These are phyloP conservation scores for Nudaria mundana DNA, from an alignment of 2,888 invertebrate genomes.

Conservation along the genomic window DNA sequence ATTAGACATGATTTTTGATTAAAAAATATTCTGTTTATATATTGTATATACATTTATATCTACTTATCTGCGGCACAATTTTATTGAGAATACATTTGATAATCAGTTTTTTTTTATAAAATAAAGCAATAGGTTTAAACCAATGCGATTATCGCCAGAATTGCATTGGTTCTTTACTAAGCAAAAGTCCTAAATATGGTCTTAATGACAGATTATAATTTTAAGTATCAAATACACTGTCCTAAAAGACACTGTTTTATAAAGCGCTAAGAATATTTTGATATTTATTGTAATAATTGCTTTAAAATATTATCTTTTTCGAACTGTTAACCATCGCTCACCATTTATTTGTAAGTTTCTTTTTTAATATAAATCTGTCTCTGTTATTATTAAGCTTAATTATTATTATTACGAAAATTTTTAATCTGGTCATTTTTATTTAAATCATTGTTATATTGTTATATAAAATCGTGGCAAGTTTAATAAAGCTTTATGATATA, in stretches of 20 bases:
- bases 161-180: constrained; percentile 29
- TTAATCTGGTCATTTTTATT: constrained; percentile 82
- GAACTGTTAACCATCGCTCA: constrained; percentile 80
- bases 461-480: constrained; percentile 71
- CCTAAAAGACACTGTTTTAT: constrained; percentile 74
- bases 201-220: constrained; percentile 57
- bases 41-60: constrained; percentile 61
- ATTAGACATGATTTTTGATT: constrained; percentile 50
- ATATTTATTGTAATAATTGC: constrained; percentile 67
- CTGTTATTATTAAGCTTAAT: constrained; percentile 65
- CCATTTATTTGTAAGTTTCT: constrained; percentile 72
- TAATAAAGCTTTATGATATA: constrained; percentile 72
- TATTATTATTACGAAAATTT: constrained; percentile 75
- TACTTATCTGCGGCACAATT: constrained; percentile 67
- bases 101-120: constrained; percentile 35
- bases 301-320: constrained; percentile 75
- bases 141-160: constrained; percentile 66
- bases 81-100: constrained; percentile 39
- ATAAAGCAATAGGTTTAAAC: constrained; percentile 20
- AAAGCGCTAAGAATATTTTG: constrained; percentile 71
- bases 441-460: constrained; percentile 80
- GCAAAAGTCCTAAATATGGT: constrained; percentile 45
- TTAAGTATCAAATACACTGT: constrained; percentile 74
- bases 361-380: constrained; percentile 73
- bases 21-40: constrained; percentile 43